These are phyloP conservation scores for Eupsilia transversa DNA, from an alignment of 2,888 invertebrate species.

Conservation along the genomic window DNA sequence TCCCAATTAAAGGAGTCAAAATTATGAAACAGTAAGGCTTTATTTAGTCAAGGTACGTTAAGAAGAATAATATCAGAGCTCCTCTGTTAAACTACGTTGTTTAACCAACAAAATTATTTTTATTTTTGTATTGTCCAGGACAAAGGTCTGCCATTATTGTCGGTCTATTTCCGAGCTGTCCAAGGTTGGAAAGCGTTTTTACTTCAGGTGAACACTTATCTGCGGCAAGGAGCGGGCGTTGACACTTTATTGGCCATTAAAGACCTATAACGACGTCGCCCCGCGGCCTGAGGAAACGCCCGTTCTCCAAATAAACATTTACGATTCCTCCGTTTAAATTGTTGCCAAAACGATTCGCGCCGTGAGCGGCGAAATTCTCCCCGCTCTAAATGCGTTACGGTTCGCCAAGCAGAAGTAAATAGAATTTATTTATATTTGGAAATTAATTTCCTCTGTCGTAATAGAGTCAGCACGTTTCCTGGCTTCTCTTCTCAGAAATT, in stretches of 20 bases:
- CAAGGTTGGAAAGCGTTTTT: constrained; percentile 63
- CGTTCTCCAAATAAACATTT: constrained; percentile 88
- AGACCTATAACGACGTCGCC: constrained; percentile 86
- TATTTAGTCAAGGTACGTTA: constrained; percentile 19
- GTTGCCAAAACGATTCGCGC: constrained; percentile 87
- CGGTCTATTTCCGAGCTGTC: constrained; percentile 41
- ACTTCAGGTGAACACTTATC: constrained; percentile 84
- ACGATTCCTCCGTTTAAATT: constrained; percentile 87
- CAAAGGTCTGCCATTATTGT: constrained; percentile 49
- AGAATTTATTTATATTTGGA: constrained; percentile 88
- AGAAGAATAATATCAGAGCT: constrained; percentile 32
- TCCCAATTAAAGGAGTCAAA: constrained; percentile 28
- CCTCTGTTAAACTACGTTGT: constrained; percentile 21
- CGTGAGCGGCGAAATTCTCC: constrained; percentile 79
- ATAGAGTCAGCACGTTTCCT: constrained; percentile 79
- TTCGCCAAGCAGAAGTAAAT: constrained; percentile 87
- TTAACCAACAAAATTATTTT: constrained; percentile 34
- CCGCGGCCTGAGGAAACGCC: constrained; percentile 81
- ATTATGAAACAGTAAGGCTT: constrained; percentile 30
- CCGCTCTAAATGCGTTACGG: constrained; percentile 85
- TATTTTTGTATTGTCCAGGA: constrained; percentile 36
- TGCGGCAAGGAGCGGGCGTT: constrained; percentile 80
- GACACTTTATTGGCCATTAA: constrained; percentile 89
- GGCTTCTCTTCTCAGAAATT: constrained; percentile 78
- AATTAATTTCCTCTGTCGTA: constrained; percentile 85